Conservation (phyloP, 2,113 vertebrate genomes). For the Bettongia penicillata region DNA sequence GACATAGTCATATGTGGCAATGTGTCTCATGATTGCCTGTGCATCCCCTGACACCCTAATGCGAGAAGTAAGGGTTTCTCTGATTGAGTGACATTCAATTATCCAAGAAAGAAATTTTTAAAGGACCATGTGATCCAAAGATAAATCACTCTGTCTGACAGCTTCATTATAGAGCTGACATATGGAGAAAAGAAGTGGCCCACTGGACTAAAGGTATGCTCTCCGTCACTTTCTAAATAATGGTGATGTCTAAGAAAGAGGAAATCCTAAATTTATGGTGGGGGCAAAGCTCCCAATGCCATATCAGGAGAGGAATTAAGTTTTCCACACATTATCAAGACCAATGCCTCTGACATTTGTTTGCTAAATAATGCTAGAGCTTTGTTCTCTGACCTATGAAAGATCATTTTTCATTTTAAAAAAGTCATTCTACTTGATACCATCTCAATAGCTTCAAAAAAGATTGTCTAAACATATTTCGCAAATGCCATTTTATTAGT, state of each 20-base stretch:
- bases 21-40: background rate
- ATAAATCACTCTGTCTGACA: constrained; percentile 79
- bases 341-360: constrained; percentile 31
- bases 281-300: constrained; percentile 16
- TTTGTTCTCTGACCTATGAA: background rate
- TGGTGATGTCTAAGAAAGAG: background rate
- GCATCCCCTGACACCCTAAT: constrained; percentile 58
- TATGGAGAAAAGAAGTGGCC: constrained; percentile 56
- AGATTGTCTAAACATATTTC: background rate
- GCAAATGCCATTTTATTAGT: background rate
- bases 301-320: constrained; percentile 33
- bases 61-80: constrained; percentile 64
- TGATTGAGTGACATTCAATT: constrained; percentile 80
- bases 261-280: background rate
- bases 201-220: constrained; percentile 55
- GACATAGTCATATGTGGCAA: constrained; percentile 17
- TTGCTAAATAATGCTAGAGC: constrained; percentile 48
- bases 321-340: constrained; percentile 16
- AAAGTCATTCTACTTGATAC: background rate
- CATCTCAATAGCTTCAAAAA: background rate
- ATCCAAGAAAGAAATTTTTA: constrained; percentile 77
- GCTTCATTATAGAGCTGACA: constrained; percentile 78
- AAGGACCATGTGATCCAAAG: constrained; percentile 71
- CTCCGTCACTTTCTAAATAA: constrained; percentile 44
- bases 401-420: background rate